Evolutionary conservation across 2,888 invertebrate species (phyloP), one percentile per base, ranked within the genome.

Genomic region (Gryllus longicercus): DNA sequence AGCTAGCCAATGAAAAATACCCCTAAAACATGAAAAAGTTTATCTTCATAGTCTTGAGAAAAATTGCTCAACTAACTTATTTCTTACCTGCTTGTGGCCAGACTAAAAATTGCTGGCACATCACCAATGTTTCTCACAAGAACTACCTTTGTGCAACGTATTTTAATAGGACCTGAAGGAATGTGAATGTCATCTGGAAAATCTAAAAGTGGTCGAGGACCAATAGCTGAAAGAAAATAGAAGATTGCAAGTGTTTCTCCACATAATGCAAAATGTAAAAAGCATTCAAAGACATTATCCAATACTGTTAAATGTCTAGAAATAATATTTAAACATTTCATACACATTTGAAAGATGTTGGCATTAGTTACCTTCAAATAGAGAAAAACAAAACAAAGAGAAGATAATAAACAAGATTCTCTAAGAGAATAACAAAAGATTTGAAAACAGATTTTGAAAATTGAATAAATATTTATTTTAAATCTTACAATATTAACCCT

Each of bases 171-270:
- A n/a, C 89, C 88, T 23, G 86, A 84, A 14, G 89, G 88, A 82
- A 92, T 85, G 74, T 86, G 85, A 49, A 92, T 87, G 21, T 86
- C 84, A 86, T 92, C 92, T 0, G 92, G 91, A 82, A 92, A 89
- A 84, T 91, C 90, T 10, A 92, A 85, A 18, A 92, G 84, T 1
- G 91, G 89, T 82, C 91, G 85, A 2, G 90, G 88, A 49, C 90
- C 90, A 76, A 92, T 86, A 10, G 89, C 91, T 88, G 84, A 82
- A 89, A 85, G 85, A 79, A 78, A 79, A 78, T 14, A 63, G 8
- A n/a, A 51, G 49, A 18, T 63, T 12, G 63, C 63, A 3, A 63
- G n/a, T 63, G 63, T 16, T 14, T 63, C 10, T 18, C n/a, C 63
- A 63, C 10, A 18, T 16, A 63, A 11, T 1, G n/a, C 16, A 77